Evolutionary conservation across 2,797 vertebrate species (phyloP).

Genomic region (Rhincodon typus): DNA sequence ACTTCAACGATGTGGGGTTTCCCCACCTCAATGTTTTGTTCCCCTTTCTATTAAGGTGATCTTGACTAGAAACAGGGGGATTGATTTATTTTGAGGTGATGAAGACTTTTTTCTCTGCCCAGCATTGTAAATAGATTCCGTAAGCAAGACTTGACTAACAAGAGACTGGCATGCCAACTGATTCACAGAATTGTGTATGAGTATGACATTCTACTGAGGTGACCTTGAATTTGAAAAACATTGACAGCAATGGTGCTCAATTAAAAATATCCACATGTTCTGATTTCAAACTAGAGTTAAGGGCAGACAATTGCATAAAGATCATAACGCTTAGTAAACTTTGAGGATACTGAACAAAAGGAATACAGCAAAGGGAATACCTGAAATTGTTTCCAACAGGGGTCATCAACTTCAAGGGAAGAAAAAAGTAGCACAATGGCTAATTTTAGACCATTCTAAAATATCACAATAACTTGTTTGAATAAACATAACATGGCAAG

Average conservation of each 20-base stretch:
- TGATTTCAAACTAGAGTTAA: not conserved
- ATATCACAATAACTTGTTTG: not conserved
- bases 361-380: not conserved
- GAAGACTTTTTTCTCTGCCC: not conserved
- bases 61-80: not conserved
- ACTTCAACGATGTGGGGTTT: not conserved
- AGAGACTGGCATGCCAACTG: not conserved
- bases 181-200: not conserved
- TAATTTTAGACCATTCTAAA: not conserved
- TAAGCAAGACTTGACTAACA: not conserved
- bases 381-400: not conserved
- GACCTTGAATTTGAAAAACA: not conserved
- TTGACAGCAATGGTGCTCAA: slow-evolving; percentile 11
- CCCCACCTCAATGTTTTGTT: not conserved
- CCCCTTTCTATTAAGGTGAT: not conserved
- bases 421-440: not conserved
- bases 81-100: not conserved
- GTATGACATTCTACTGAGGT: not conserved
- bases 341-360: not conserved
- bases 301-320: not conserved
- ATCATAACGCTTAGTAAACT: not conserved
- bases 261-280: not conserved
- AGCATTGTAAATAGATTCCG: not conserved
- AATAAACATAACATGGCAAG: not conserved
- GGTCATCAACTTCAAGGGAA: not conserved